Base-by-base conservation (phyloP, 2,113 vertebrate genomes). In the Hemibagrus wyckioides region DNA sequence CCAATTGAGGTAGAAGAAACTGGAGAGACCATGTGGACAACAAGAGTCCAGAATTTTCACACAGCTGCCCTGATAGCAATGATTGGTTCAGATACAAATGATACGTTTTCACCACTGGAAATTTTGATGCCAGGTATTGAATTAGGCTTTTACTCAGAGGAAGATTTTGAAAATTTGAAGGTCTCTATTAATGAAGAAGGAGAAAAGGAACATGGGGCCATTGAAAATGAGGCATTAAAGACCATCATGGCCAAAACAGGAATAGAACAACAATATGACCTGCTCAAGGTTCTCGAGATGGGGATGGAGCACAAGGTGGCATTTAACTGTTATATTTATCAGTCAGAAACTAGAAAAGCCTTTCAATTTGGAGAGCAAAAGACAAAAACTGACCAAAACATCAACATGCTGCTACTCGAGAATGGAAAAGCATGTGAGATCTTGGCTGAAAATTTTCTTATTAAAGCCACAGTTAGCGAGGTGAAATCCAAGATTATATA, bases 21-120 rank as follows among this genome's bases (percentile, higher is more conserved):
- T 17, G 54, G 83, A 23, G 81, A 91, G 36, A 83, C 71, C 52
- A 59, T 77, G 54, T 90, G 90, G 90, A 11, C 67, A n/a, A 83
- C 83, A 33, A 73, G 83, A 56, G 63, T 88, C 28, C 90, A 91
- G 80, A 87, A 80, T 63, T 91, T 91, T 36, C 90, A 91, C 63
- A 90, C 84, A 23, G 77, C 87, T 44, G 84, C 89, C 0, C 36
- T 63, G 39, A 33, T 65, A 56, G 73, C 83, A 67, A 77, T 90
- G 54, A 71, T 84, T 21, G 86, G 83, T 50, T 77, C 82, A 67
- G 82, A 71, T 25, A 48, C 17, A 71, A 52, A 28, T 13, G 82
- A 86, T 25, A 28, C 23, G 6, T 88, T 86, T 33, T 80, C 73
- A 36, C n/a, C 77, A 23, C 25, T 69, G 6, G 73, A 89, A 33